Evolutionary conservation across 2,113 vertebrate species (phyloP), one percentile per base, ranked within the genome.

Genomic region (Plestiodon gilberti): DNA sequence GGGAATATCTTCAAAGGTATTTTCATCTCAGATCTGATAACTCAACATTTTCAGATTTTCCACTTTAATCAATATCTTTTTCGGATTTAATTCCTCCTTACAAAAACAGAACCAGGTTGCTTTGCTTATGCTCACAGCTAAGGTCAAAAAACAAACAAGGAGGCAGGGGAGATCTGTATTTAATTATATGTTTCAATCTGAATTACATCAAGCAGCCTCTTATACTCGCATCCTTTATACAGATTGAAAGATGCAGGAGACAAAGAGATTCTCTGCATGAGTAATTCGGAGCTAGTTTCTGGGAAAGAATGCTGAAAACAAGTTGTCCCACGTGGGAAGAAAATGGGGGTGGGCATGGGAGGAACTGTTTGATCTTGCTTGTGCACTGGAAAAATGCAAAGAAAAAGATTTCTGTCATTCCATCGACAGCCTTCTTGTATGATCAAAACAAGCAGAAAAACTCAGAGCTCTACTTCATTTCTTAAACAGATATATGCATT

Each of bases 131-230:
- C 81, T 92, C 11, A 82, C 59, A 79, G 87, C 73, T 93, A 93
- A 74, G 38, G 35, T 80, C 55, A 71, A 43, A 69, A 52, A n/a
- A 10, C 25, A 7, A 13, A 11, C 23, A 25, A 65, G 6, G 77
- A 25, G 65, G 52, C 64, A 85, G n/a, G 59, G 87, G 90, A 85
- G 25, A 75, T 87, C 43, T 87, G 33, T 0, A 43, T 94, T 89
- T 93, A 92, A 90, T 94, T 90, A 90, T 9, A 33, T 59, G 82
- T 91, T 94, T 91, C 79, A 88, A 91, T 82, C 33, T n/a, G 11
- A 89, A 77, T 93, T 94, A 82, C 2, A 81, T 33, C 86, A 85
- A 83, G 84, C 25, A 82, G n/a, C 93, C 80, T 85, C 84, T 57
- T 79, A 88, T 83, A 81, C 48, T 92, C 86, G 87, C 13, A 89